These are phyloP conservation scores for Zaprionus gabonicus DNA, from an alignment of 1,140 invertebrate genomes.

Conservation along the genomic window DNA sequence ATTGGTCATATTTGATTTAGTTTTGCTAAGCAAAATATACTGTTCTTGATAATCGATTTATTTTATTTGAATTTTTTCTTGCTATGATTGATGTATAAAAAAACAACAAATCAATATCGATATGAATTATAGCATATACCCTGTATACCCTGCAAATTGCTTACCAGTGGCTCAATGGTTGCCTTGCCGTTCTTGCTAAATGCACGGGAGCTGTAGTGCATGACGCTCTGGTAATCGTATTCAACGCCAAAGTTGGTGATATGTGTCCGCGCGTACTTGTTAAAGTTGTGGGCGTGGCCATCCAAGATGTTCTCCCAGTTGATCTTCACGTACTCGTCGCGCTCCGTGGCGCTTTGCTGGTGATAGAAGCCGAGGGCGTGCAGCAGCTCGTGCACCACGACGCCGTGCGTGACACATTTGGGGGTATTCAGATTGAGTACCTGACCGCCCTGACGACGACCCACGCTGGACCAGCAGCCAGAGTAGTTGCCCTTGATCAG, in stretches of 20 bases:
- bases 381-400: conserved; percentile 88
- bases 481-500: conserved; percentile 88
- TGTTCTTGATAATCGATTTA: too few species aligned
- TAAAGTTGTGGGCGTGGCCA: conserved; percentile 89
- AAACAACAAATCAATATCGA: too few species aligned
- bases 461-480: conserved; percentile 93
- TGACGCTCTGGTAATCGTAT: conserved; percentile 90
- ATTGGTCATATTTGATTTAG: too few species aligned
- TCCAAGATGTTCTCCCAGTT: conserved; percentile 87
- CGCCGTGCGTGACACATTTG: conserved; percentile 85
- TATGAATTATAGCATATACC: too few species aligned
- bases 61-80: too few species aligned
- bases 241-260: conserved; percentile 87
- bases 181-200: conserved; percentile 88
- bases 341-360: conserved; percentile 89
- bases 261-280: conserved; percentile 87
- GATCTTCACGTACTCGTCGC: conserved; percentile 89
- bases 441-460: conserved; percentile 87
- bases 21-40: too few species aligned
- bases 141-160: conserved; percentile 1
- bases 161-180: conserved; percentile 87
- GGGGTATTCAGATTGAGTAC: conserved; percentile 86
- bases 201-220: conserved; percentile 89
- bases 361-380: conserved; percentile 90
- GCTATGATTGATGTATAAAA: too few species aligned